Percentiles rank a stretch among this genome's conserved stretches.
These are phyloP conservation scores for Clarias laeviceps DNA, from an alignment of 2,797 vertebrate species.

Conservation along the genomic window DNA sequence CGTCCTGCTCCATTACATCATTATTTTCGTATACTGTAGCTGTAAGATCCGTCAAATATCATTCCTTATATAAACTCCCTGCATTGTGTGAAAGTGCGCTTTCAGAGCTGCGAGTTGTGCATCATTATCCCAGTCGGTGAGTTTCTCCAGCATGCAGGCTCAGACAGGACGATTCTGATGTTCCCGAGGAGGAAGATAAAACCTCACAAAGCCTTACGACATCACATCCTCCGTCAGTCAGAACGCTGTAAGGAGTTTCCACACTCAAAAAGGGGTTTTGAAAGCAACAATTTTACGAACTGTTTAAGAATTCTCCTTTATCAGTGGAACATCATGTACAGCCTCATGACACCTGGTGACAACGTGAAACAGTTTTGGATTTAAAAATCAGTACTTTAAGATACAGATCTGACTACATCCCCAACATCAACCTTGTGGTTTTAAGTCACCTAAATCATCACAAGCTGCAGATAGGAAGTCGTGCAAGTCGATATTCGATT, in stretches of 20 bases:
- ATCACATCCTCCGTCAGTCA: neutral
- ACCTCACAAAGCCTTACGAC: neutral
- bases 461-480: constrained; percentile 4
- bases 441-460: neutral
- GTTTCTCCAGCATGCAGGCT: too few relatives aligned
- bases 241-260: neutral
- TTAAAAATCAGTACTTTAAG: neutral
- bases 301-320: neutral
- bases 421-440: neutral
- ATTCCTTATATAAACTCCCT: neutral
- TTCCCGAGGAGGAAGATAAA: too few relatives aligned
- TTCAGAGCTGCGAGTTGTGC: neutral
- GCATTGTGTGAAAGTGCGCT: neutral
- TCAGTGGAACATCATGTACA: neutral
- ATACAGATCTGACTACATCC: neutral
- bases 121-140: neutral
- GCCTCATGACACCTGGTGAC: neutral
- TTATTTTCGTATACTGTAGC: neutral
- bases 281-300: neutral
- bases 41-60: neutral
- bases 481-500: neutral
- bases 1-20: neutral
- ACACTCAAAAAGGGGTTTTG: neutral
- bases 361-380: neutral
- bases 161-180: too few relatives aligned